Base-by-base conservation (phyloP, 2,113 vertebrate species). In the Nanger granti region DNA sequence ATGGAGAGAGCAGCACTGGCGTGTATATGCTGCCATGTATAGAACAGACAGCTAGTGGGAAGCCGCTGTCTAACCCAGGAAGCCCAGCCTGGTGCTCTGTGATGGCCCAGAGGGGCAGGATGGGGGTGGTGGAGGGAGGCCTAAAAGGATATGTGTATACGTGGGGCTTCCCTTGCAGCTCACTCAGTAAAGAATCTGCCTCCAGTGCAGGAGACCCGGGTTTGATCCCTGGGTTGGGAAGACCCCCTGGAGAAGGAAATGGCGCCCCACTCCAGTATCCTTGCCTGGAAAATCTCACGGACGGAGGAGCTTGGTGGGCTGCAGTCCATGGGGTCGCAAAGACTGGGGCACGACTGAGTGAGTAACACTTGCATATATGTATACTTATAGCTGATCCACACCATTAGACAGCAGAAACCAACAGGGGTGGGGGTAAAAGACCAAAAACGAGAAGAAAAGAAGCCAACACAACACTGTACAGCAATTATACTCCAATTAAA, bases 1-100 rank as follows among this genome's bases (percentile, higher is more conserved):
- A n/a, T 1, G 20, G 18, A 69, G 34, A n/a, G 34, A n/a, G 66
- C 0, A 69, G 66, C 34, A 1, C 1, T 22, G 18, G n/a, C 1
- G 4, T 22, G 9, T 37, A 22, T 11, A 11, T 22, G 66, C 66
- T 20, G 17, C 34, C 17, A 10, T 0, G n/a, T 37, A 2, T 37
- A 22, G 11, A 22, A 37, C n/a, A 73, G n/a, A 73, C 9, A 37
- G 66, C 8, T 66, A 37, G 66, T 37, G 66, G 66, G n/a, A 37
- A 73, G 66, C n/a, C 0, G 4, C 18, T 37, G n/a, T 5, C 2
- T 5, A 37, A 5, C n/a, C 2, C 66, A 73, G 66, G 66, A 37
- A 37, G 66, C 66, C 1, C n/a, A 2, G 66, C 66, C 20, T 4
- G 4, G n/a, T 22, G 66, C 18, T 73, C 66, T 37, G n/a, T 22